Conservation (phyloP, 2,113 vertebrate species). For the Leiothrix lutea region DNA sequence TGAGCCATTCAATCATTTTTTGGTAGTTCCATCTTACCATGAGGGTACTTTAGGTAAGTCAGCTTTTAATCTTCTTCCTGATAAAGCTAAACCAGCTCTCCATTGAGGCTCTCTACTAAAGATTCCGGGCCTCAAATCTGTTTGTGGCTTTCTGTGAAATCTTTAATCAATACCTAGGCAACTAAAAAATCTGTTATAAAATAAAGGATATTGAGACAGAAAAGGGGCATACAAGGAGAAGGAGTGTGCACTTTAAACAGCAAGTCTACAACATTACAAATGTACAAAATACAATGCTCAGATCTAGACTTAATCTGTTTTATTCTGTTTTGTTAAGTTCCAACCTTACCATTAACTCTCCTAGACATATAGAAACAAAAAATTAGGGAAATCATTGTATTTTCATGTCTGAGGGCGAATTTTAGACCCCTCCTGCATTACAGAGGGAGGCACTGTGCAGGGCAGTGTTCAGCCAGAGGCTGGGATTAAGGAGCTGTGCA, state of each 20-base stretch:
- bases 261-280: not conserved
- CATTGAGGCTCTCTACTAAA: not conserved
- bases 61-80: not conserved
- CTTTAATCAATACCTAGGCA: not conserved
- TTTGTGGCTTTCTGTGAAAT: not conserved
- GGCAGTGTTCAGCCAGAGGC: not conserved
- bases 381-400: not conserved
- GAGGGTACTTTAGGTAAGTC: not conserved
- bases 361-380: not conserved
- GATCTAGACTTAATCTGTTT: not conserved
- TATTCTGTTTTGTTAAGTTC: not conserved
- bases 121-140: not conserved
- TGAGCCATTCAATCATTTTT: not conserved
- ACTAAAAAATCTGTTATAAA: not conserved
- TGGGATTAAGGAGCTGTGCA: not conserved
- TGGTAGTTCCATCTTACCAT: not conserved
- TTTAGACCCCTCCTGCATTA: not conserved
- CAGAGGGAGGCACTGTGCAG: not conserved
- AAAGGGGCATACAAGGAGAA: not conserved
- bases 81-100: not conserved
- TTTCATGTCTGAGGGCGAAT: not conserved
- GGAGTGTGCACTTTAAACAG: not conserved
- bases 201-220: not conserved
- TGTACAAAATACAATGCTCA: not conserved
- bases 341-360: not conserved